Conservation (phyloP, 1,140 invertebrate genomes). For the Drosophila pandora region DNA sequence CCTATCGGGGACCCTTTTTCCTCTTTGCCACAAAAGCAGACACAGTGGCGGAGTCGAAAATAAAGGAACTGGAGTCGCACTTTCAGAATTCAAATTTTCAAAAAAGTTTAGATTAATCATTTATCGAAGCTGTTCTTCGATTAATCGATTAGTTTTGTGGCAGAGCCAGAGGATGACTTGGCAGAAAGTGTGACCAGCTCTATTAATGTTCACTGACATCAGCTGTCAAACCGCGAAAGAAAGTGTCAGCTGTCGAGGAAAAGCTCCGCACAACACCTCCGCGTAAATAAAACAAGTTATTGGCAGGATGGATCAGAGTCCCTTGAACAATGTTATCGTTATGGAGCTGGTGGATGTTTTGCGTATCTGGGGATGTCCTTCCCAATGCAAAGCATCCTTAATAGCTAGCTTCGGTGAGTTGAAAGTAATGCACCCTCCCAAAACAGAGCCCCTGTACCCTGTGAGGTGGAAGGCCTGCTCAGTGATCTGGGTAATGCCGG, state of each 20-base stretch:
- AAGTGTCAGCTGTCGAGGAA: too few species aligned
- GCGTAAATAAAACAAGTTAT: too few species aligned
- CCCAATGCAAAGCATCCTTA: not conserved
- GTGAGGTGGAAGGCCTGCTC: slow-evolving; percentile 1
- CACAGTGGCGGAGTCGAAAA: not conserved
- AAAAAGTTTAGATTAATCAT: too few species aligned
- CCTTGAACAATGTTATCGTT: not conserved
- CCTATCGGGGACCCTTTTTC: slow-evolving; percentile 14
- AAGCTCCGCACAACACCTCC: not conserved
- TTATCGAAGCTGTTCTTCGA: not conserved
- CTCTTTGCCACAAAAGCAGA: slow-evolving; percentile 2
- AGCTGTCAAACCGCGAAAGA: too few species aligned
- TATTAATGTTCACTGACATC: too few species aligned
- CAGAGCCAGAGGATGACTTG: too few species aligned
- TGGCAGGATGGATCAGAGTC: not conserved
- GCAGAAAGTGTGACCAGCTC: too few species aligned
- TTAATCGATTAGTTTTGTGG: too few species aligned
- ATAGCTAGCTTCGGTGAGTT: not conserved
- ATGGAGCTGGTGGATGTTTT: not conserved
- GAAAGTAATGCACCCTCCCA: not conserved
- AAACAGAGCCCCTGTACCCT: not conserved
- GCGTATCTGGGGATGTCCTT: not conserved
- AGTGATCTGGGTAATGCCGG: slow-evolving; percentile 13
- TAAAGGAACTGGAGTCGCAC: not conserved
- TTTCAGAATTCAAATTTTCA: too few species aligned